Evolutionary conservation across 2,113 vertebrate species (phyloP).

Genomic region (Pterocles gutturalis): DNA sequence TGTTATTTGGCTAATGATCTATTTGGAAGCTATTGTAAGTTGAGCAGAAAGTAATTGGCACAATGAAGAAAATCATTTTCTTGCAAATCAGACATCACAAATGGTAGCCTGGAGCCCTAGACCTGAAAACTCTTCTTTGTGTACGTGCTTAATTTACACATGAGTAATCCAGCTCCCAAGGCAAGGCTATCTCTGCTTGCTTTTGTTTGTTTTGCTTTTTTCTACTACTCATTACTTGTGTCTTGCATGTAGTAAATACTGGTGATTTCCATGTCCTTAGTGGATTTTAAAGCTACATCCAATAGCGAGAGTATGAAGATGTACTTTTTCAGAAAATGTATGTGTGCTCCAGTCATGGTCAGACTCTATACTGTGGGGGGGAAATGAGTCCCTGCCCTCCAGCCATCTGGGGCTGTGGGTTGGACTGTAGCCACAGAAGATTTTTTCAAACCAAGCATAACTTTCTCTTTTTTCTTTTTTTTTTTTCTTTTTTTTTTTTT

Average conservation of each 20-base stretch:
- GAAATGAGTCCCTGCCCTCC: not conserved
- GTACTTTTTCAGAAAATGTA: not conserved
- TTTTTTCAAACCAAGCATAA: not conserved
- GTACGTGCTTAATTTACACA: constrained; percentile 18
- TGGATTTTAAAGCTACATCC: not conserved
- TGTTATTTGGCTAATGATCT: constrained; percentile 43
- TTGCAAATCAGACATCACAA: constrained; percentile 39
- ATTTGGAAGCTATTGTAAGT: constrained; percentile 20
- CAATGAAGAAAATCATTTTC: constrained; percentile 30
- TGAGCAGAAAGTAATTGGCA: constrained; percentile 36
- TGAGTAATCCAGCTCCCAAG: not conserved
- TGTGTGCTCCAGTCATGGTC: accelerated
- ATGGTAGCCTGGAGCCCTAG: not conserved
- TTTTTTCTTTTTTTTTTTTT: too few species aligned
- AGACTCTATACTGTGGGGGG: not conserved
- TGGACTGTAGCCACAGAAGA: not conserved
- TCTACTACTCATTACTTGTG: not conserved
- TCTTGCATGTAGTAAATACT: not conserved
- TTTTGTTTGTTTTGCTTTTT: not conserved
- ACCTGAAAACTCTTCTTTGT: constrained; percentile 14
- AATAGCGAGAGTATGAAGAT: not conserved
- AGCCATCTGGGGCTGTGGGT: accelerated
- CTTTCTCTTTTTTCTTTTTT: not conserved
- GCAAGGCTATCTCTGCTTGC: not conserved
- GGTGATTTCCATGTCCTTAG: not conserved